Conservation (phyloP, 2,888 invertebrate genomes). For the Cantharis rufa region DNA sequence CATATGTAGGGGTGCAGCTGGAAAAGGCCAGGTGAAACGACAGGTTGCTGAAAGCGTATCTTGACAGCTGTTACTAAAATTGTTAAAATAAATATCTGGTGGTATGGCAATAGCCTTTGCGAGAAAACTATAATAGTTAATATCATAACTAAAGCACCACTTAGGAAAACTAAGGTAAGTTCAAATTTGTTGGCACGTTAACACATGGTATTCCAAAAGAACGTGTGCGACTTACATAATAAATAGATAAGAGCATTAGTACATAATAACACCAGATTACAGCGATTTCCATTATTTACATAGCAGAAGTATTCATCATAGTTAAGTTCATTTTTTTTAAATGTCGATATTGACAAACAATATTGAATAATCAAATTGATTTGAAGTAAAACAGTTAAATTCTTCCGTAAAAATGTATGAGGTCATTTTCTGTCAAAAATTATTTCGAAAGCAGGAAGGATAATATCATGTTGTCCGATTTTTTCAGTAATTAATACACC, state of each 20-base stretch:
- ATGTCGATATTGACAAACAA: background rate
- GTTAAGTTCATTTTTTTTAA: too few relatives aligned
- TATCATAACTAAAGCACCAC: background rate
- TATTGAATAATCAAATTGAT: background rate
- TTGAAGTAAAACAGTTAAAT: background rate
- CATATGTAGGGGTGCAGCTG: slow-evolving; percentile 41
- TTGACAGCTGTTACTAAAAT: slow-evolving; percentile 34
- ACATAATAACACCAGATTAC: background rate
- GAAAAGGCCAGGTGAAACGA: slow-evolving; percentile 43
- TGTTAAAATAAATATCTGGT: background rate
- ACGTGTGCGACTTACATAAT: background rate
- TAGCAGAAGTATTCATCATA: too few relatives aligned
- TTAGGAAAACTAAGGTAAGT: background rate
- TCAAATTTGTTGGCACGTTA: background rate
- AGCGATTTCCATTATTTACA: background rate
- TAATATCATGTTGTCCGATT: background rate
- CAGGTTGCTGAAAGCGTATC: slow-evolving; percentile 40
- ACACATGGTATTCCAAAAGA: background rate
- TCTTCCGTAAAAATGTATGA: background rate
- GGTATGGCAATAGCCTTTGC: background rate
- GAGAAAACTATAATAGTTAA: background rate
- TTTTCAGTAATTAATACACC: background rate
- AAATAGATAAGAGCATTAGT: background rate
- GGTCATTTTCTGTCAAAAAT: background rate
- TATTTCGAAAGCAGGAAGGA: background rate